Base-by-base conservation (phyloP, 2,113 vertebrate genomes). In the Zosterops pallidus region DNA sequence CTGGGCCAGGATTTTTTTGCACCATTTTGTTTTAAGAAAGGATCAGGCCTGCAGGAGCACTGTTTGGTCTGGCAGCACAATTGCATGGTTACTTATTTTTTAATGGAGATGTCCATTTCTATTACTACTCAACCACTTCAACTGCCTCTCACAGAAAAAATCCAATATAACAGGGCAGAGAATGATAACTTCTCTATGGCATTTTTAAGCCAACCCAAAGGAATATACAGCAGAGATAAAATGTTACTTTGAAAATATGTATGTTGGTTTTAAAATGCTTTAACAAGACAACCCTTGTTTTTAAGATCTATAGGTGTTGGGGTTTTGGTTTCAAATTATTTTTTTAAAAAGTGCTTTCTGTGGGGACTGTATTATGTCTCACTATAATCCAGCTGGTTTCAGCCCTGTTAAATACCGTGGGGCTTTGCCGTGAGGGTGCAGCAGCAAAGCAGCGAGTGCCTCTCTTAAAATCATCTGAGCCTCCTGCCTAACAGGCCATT, bases 41-140 rank as follows among this genome's bases (percentile, higher is more conserved):
- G 9, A 52, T 85, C 26, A 86, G 85, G 56, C 5, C 39, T 19
- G 1, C 15, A 62, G 70, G 25, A 83, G 12, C 11, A 44, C 10
- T 50, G 57, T 90, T 86, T 89, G 49, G 12, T 76, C 87, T 89
- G 82, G 50, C 75, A 83, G 19, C 25, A 65, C 68, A 72, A 68
- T 77, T 65, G 41, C 53, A 9, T 16, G 15, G 50, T 57, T 88
- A 56, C 71, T 91, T 95, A 81, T 52, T 64, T 49, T 57, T 84
- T 86, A 90, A 89, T 60, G 44, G 37, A 86, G 79, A 79, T 68
- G 56, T 78, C 90, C 41, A 53, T 92, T 93, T 86, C 88, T 84
- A 35, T 92, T 95, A 94, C 41, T 46, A 39, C 52, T 90, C 69
- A 65, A 62, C 79, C 88, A 86, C n/a, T 86, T 94, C 47, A 83